Evolutionary conservation across 2,113 vertebrate species (phyloP), one percentile per base, ranked within the genome.

Genomic region (Macquaria ambigua): DNA sequence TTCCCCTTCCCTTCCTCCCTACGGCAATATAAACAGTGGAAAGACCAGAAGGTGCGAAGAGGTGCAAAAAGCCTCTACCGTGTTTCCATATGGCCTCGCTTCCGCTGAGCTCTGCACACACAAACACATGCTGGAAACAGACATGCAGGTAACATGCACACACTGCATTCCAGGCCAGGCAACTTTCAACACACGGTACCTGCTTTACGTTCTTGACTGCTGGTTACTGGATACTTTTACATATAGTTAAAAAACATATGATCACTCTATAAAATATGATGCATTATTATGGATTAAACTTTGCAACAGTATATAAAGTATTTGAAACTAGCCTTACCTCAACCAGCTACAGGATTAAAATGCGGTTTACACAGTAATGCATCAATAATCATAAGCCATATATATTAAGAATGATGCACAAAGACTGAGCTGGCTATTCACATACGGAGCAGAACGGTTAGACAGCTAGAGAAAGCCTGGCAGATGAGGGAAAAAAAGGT

Each of bases 61-160:
- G 87, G 91, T 91, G 93, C 89, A 91, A 94, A 94, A 93, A 95
- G 90, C 90, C 58, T 93, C 92, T 25, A n/a, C 31, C 69, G 34
- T 79, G 84, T 87, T 85, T 93, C 91, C 89, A 90, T 86, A 86
- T 82, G 87, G 72, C 86, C 39, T 68, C 10, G 31, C 72, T 85
- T 89, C 84, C 52, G n/a, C 56, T 62, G 64, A 80, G 68, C 31
- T 68, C 7, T 23, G 34, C 55, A 46, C 75, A 72, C 63, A 41
- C 63, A 79, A 28, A 73, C 72, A 74, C 78, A 41, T 15, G 63
- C 72, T 71, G 56, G 41, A 61, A 46, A 61, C 53, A 46, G 16
- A 43, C 5, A n/a, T 61, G 56, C 72, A 84, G 52, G 74, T 66
- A 64, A 77, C 34, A 72, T 28, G 0, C 67, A 25, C 76, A 53